phyloP scores from a whole-genome alignment of 2,888 invertebrate species.

The Tenodera sinensis region DNA sequence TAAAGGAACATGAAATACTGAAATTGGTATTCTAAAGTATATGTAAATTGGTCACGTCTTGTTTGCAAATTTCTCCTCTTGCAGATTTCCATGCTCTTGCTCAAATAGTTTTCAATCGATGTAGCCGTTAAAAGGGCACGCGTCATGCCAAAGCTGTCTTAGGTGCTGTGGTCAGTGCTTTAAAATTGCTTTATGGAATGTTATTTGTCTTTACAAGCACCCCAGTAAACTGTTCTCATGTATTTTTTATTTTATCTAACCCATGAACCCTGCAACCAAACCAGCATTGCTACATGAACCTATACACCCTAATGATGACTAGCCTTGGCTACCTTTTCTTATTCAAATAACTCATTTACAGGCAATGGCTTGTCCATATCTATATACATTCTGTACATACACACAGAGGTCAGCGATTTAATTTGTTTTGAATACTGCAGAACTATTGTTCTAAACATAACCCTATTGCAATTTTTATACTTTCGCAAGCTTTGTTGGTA shows the following conservation, averaged over 20 bases:
- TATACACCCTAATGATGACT: background rate
- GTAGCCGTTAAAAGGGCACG: conserved; percentile 47
- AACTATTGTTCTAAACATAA: too few relatives aligned
- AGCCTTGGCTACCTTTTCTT: conserved; percentile 2
- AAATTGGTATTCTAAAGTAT: background rate
- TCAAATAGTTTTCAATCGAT: conserved; percentile 67
- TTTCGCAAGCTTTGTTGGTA: background rate
- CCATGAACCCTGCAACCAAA: conserved; percentile 20
- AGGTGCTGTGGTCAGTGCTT: conserved; percentile 34
- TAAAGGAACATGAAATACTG: background rate
- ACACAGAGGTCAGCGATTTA: background rate
- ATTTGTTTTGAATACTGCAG: too few relatives aligned
- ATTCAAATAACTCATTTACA: background rate
- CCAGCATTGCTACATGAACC: conserved; percentile 10
- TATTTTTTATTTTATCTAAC: conserved; percentile 18
- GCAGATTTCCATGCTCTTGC: conserved; percentile 76
- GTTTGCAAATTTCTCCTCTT: conserved; percentile 47
- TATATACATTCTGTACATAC: background rate
- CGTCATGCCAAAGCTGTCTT: conserved; percentile 47
- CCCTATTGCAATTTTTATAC: too few relatives aligned
- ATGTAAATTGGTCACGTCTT: conserved; percentile 6
- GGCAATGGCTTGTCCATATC: conserved; percentile 11
- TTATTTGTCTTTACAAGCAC: conserved; percentile 31
- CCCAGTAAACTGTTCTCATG: conserved; percentile 24
- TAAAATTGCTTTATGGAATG: conserved; percentile 35